Base-by-base conservation (phyloP, 2,113 vertebrate species). In the Rostratula benghalensis region DNA sequence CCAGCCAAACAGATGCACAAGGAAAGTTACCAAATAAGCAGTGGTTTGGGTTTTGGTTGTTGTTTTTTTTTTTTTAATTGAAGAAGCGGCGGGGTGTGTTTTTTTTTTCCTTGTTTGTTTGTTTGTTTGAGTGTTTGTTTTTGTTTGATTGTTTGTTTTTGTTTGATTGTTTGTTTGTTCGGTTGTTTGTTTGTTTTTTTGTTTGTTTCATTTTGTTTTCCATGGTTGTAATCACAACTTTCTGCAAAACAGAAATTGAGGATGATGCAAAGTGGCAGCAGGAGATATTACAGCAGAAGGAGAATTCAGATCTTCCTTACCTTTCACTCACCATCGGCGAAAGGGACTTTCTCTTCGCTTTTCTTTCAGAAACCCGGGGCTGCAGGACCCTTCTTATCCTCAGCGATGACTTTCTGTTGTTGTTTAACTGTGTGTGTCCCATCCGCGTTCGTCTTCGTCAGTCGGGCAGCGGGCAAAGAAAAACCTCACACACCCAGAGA, bases 61-160 rank as follows among this genome's bases (percentile, higher is more conserved):
- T n/a, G n/a, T n/a, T n/a, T n/a, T n/a, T n/a, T n/a, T n/a, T 65
- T 70, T 37, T 11, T 25, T n/a, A 11, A 5, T 24, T 45, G 56
- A 59, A 57, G 45, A 75, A 78, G 31, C 0, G 0, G 4, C 4
- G 3, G 19, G 16, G 48, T 13, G 39, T 9, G 39, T 15, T 4
- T 50, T 53, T 57, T 35, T n/a, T n/a, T n/a, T n/a, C n/a, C n/a
- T 59, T 12, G 12, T 23, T 28, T 15, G 3, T 4, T 74, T 37
- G 27, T 4, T 50, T 53, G 33, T 35, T 59, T 12, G 12, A 14
- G 16, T 15, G 3, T 4, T 74, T 37, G 16, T 6, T 50, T 48
- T 56, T 37, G 3, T 20, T 83, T 79, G 27, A 4, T 50, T 53
- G 33, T 35, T 59, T 12, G 12, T 23, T 28, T 15, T n/a, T n/a